A percentile compares a stretch with the other conserved stretches of the same genome.
phyloP scores from a whole-genome alignment of 2,113 vertebrate genomes.

The Ellobius talpinus region DNA sequence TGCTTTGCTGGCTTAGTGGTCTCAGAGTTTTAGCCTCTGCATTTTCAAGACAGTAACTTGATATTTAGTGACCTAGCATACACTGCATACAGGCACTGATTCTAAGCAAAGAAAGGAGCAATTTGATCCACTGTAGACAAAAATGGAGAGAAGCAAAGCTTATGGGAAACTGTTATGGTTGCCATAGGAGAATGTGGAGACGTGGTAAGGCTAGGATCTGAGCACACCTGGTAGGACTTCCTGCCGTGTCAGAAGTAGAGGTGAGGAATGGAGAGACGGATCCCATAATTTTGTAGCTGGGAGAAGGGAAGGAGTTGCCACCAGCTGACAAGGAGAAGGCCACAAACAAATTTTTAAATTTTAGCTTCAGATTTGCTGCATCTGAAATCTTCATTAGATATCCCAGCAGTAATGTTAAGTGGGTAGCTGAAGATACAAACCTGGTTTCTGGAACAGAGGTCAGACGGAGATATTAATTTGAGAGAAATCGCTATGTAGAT shows the following conservation, averaged over 20 bases:
- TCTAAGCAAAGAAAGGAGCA: not conserved
- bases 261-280: not conserved
- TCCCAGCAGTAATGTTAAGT: not conserved
- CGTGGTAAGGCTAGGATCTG: not conserved
- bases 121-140: not conserved
- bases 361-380: not conserved
- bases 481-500: not conserved
- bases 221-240: not conserved
- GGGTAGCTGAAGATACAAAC: not conserved
- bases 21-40: not conserved
- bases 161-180: not conserved
- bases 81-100: not conserved
- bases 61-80: not conserved
- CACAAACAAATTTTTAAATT: not conserved
- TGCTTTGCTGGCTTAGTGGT: not conserved
- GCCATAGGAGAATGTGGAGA: not conserved
- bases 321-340: not conserved
- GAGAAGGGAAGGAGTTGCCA: not conserved
- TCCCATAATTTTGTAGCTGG: not conserved
- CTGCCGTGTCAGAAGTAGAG: not conserved
- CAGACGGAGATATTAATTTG: not conserved
- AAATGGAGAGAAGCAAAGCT: not conserved
- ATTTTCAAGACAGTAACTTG: not conserved
- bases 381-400: slow-evolving; percentile 13
- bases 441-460: not conserved